Percentiles rank a stretch among this genome's conserved stretches.
phyloP scores from a whole-genome alignment of 1,140 invertebrate genomes.

The Anagrus nilaparvatae region DNA sequence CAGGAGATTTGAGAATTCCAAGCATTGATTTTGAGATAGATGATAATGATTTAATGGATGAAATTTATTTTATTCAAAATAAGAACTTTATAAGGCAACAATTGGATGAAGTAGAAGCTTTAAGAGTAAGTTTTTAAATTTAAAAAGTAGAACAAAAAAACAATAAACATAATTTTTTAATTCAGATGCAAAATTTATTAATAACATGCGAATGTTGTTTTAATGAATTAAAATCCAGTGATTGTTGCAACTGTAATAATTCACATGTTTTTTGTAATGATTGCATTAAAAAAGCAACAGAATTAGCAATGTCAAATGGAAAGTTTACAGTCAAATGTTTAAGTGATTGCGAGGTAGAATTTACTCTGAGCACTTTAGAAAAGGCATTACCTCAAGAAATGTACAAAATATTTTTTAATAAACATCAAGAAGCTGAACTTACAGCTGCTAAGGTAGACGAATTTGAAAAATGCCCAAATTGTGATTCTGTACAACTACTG shows the following conservation, averaged over 20 bases:
- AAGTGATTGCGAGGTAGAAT: conserved; percentile 33
- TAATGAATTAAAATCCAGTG: conserved; percentile 45
- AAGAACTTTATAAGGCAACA: conserved; percentile 40
- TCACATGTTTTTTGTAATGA: conserved; percentile 50
- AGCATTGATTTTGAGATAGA: conserved; percentile 20
- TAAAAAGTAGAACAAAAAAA: too few species aligned
- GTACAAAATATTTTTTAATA: conserved; percentile 38
- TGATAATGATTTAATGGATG: conserved; percentile 37
- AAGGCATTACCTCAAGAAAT: conserved; percentile 34
- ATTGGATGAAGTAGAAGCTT: conserved; percentile 30
- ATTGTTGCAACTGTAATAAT: conserved; percentile 44
- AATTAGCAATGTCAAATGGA: conserved; percentile 43
- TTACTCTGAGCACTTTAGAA: conserved; percentile 37
- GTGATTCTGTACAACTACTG: conserved; percentile 51
- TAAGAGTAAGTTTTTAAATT: conserved; percentile 25
- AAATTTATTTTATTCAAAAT: conserved; percentile 43
- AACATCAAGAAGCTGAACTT: conserved; percentile 49
- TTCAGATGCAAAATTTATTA: conserved; percentile 29
- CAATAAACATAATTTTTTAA: too few species aligned
- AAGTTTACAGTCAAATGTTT: conserved; percentile 44
- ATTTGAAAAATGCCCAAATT: conserved; percentile 54
- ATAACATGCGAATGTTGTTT: conserved; percentile 46
- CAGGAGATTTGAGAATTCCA: neutral
- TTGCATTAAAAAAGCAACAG: conserved; percentile 42
- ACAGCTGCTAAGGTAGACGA: conserved; percentile 48